Conservation (phyloP, 2,797 vertebrate species). For the Cryptoprocta ferox region DNA sequence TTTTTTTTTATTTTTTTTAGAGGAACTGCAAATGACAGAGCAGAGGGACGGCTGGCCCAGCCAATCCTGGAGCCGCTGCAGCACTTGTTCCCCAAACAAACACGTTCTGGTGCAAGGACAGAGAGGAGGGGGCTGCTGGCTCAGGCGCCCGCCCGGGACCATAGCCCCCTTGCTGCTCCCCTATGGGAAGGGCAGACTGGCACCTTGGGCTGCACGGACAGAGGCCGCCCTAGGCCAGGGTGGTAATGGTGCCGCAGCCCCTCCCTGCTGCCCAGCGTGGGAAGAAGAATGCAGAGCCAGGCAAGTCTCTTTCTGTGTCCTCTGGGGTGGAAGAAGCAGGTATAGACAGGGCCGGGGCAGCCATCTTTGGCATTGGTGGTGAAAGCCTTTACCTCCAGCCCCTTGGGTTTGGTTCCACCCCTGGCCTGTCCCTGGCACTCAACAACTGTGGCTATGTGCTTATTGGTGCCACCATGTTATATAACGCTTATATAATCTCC, state of each 20-base stretch:
- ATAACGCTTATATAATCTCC: conserved; percentile 80
- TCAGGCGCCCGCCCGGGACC: not conserved
- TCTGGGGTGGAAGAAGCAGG: conserved; percentile 51
- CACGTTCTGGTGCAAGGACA: conserved; percentile 9
- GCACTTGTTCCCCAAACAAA: conserved; percentile 63
- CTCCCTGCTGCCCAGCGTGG: conserved; percentile 44
- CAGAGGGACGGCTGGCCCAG: conserved; percentile 76
- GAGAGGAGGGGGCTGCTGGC: conserved; percentile 46
- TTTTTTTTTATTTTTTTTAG: conserved; percentile 33
- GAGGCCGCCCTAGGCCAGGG: not conserved
- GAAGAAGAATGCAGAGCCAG: conserved; percentile 62
- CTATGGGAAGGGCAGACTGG: not conserved
- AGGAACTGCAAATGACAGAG: conserved; percentile 74
- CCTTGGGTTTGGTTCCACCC: conserved; percentile 57
- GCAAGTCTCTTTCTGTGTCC: conserved; percentile 57
- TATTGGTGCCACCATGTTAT: conserved; percentile 76
- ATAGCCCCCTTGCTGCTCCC: not conserved
- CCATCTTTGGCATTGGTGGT: conserved; percentile 33
- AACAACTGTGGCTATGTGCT: conserved; percentile 36
- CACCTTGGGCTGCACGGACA: not conserved
- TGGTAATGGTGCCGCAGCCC: not conserved
- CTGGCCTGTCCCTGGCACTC: conserved; percentile 60
- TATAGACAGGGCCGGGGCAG: conserved; percentile 50
- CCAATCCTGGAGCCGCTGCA: conserved; percentile 78
- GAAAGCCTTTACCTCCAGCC: conserved; percentile 42